Conservation (phyloP, 2,797 vertebrate genomes). For the Alfaro cultratus region DNA sequence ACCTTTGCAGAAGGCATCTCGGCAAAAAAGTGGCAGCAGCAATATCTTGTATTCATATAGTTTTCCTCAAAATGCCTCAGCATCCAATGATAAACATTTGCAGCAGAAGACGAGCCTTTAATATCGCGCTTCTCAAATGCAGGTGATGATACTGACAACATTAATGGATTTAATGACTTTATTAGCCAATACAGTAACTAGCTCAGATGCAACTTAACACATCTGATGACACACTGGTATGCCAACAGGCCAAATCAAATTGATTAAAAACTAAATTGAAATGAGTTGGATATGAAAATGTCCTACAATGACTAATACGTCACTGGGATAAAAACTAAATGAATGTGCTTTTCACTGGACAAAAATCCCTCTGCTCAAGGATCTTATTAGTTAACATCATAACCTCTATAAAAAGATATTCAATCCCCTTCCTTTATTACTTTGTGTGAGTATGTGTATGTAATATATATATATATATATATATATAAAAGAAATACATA, state of each 20-base stretch:
- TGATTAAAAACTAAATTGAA: neutral
- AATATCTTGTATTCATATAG: conserved; percentile 26
- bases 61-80: conserved; percentile 49
- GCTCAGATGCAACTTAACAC: neutral
- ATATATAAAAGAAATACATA: neutral
- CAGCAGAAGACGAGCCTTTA: conserved; percentile 46
- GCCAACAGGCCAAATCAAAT: neutral
- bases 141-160: neutral
- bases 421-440: neutral
- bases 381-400: neutral
- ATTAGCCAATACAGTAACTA: neutral
- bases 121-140: conserved; percentile 33
- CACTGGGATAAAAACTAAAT: neutral
- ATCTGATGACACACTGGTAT: neutral
- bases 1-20: conserved; percentile 35
- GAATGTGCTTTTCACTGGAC: neutral
- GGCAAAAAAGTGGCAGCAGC: conserved; percentile 18
- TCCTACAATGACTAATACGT: neutral
- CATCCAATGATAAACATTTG: conserved; percentile 38
- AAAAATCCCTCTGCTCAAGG: neutral
- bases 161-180: neutral
- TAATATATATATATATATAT: too few relatives aligned
- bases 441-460: neutral
- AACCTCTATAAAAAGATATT: neutral
- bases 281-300: neutral